Percentiles rank a stretch among this genome's conserved stretches.
Evolutionary conservation across 2,888 invertebrate genomes (phyloP).

Genomic region (Linnaemya tessellans): DNA sequence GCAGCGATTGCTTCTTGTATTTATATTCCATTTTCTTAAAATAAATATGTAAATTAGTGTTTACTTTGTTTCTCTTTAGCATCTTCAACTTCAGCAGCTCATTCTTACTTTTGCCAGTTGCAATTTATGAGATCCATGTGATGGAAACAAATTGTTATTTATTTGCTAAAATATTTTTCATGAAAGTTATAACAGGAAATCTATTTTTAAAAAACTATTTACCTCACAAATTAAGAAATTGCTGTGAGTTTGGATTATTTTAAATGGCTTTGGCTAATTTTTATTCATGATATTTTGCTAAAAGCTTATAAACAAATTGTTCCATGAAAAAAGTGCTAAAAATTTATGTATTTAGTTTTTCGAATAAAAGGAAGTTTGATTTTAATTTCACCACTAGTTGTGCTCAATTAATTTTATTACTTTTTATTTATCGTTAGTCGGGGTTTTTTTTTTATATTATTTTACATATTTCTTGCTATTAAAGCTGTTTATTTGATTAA

Average conservation of each 20-base stretch:
- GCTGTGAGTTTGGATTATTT: background rate
- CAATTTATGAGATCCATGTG: background rate
- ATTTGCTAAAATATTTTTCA: background rate
- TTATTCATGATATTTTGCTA: background rate
- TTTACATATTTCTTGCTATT: background rate
- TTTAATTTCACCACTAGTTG: slow-evolving; percentile 1
- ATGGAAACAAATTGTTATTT: background rate
- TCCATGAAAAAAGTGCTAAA: background rate
- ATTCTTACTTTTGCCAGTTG: background rate
- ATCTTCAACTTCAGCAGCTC: background rate
- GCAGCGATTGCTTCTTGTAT: too few species aligned
- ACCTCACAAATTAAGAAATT: background rate
- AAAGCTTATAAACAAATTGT: background rate
- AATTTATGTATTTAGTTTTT: background rate
- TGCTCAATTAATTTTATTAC: background rate
- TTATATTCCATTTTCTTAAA: background rate
- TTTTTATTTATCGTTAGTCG: background rate
- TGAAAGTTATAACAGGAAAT: background rate
- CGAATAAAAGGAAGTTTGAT: background rate
- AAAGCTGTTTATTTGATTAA: background rate
- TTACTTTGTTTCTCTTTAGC: background rate
- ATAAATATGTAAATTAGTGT: background rate
- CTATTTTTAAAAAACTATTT: background rate
- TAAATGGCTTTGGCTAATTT: background rate
- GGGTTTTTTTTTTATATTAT: background rate